Percentiles rank a stretch among this genome's conserved stretches.
Evolutionary conservation across 2,113 vertebrate species (phyloP).

Genomic region (Uria aalge): DNA sequence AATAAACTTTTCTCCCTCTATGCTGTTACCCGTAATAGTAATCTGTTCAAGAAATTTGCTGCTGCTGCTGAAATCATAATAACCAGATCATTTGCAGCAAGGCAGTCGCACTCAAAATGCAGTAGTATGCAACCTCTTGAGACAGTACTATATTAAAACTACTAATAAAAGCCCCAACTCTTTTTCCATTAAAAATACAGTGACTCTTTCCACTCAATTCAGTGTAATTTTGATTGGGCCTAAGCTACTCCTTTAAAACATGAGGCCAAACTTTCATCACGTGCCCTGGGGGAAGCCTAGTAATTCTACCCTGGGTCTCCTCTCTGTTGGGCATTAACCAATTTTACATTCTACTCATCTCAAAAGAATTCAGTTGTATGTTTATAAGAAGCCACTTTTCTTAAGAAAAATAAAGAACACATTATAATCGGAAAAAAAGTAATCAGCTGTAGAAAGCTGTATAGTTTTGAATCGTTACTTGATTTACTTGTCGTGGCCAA

Average conservation of each 20-base stretch:
- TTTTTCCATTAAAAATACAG: neutral
- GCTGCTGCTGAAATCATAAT: constrained; percentile 22
- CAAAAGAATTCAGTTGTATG: neutral
- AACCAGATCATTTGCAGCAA: constrained; percentile 23
- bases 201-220: neutral
- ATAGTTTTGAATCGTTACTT: neutral
- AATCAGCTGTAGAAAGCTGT: neutral
- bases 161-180: neutral
- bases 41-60: constrained; percentile 55
- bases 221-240: neutral
- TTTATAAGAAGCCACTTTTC: neutral
- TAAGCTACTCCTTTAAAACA: neutral
- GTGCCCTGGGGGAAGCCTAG: neutral
- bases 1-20: constrained; percentile 36
- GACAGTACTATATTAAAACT: neutral
- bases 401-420: constrained; percentile 1
- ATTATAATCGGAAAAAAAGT: neutral
- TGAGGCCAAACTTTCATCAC: neutral
- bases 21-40: neutral
- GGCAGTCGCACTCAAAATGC: constrained; percentile 22
- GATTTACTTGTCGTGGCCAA: neutral
- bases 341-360: neutral
- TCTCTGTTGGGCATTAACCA: neutral
- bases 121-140: constrained; percentile 10
- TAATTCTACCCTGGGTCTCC: neutral